Percentiles rank a stretch among this genome's conserved stretches.
These are phyloP conservation scores for Psittacula echo DNA, from an alignment of 2,797 vertebrate genomes.

Conservation along the genomic window DNA sequence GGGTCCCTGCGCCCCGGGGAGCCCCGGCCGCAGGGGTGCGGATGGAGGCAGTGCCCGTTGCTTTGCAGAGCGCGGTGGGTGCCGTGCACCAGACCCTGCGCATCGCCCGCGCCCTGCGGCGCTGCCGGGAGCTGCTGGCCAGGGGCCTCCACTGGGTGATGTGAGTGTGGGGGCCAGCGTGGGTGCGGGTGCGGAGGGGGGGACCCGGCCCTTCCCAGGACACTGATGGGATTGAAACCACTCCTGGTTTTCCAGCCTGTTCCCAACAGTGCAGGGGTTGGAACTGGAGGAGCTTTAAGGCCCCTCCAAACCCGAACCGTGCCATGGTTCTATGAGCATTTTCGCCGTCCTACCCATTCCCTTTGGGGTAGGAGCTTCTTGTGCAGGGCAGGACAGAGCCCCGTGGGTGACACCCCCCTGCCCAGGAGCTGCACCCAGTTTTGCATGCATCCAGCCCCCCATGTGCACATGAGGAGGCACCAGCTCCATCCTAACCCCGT, in stretches of 20 bases:
- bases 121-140: slow-evolving; percentile 81
- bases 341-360: background rate
- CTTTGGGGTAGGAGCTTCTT: background rate
- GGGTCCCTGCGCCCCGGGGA: accelerated
- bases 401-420: accelerated
- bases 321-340: background rate
- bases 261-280: background rate
- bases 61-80: slow-evolving; percentile 80
- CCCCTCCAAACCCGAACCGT: background rate
- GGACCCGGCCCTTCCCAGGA: accelerated
- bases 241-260: accelerated
- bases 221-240: accelerated
- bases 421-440: background rate
- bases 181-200: accelerated
- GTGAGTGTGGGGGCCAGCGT: slow-evolving; percentile 73
- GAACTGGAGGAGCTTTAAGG: background rate
- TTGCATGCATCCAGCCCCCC: background rate
- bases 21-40: accelerated
- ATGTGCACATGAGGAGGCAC: background rate
- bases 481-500: background rate
- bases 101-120: slow-evolving; percentile 77
- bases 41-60: background rate
- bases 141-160: slow-evolving; percentile 87
- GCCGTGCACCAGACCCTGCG: slow-evolving; percentile 87
- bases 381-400: background rate